These are phyloP conservation scores for Heliconius nattereri DNA, from an alignment of 1,140 invertebrate species.

Conservation along the genomic window DNA sequence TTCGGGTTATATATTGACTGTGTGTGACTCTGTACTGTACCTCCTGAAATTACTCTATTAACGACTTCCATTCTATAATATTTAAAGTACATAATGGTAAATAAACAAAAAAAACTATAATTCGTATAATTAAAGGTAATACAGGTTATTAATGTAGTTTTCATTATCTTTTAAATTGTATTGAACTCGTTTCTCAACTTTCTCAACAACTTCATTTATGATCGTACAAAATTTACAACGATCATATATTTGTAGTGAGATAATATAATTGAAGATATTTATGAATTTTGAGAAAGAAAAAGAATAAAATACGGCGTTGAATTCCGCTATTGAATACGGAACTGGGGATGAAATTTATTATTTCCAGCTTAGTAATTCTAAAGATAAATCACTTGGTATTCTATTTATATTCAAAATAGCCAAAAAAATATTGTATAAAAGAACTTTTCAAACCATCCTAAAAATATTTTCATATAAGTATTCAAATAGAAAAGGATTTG, in stretches of 20 bases:
- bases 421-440: not conserved
- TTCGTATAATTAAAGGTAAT: constrained; percentile 17
- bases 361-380: no score
- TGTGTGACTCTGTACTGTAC: no score
- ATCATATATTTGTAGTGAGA: not conserved
- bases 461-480: not conserved
- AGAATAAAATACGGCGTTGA: no score
- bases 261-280: not conserved
- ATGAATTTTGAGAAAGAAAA: no score
- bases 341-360: no score
- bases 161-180: constrained; percentile 18
- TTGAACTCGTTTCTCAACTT: constrained; percentile 26
- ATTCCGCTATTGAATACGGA: no score
- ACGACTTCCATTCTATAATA: not conserved
- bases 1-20: no score
- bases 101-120: constrained; percentile 5
- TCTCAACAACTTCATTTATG: constrained; percentile 24
- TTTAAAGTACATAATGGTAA: not conserved
- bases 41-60: not conserved
- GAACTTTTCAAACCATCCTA: not conserved
- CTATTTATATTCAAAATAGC: no score
- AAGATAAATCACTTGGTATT: no score
- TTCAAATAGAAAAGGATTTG: not conserved
- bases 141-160: constrained; percentile 26
- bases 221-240: not conserved